These are phyloP conservation scores for Drosophila bocki DNA, from an alignment of 1,140 invertebrate genomes.

Conservation along the genomic window DNA sequence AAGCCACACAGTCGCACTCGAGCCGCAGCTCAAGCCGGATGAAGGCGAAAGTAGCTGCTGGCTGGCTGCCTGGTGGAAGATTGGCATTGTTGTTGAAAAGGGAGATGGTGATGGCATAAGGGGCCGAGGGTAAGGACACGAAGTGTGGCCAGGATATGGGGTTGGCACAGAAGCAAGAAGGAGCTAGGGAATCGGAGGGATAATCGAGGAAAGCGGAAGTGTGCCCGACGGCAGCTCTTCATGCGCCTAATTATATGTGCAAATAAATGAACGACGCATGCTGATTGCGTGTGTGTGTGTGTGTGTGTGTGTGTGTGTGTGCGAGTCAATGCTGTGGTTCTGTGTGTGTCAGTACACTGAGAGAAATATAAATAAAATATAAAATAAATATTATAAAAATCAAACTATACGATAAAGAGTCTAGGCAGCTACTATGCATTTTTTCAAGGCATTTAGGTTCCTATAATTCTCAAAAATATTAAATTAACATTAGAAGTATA, in stretches of 20 bases:
- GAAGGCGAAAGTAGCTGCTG: constrained; percentile 28
- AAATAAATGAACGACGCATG: constrained; percentile 81
- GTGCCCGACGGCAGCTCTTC: constrained; percentile 64
- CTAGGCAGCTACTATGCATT: too few relatives aligned
- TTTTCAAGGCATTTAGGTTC: background rate
- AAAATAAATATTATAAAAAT: background rate
- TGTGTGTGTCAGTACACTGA: constrained; percentile 1
- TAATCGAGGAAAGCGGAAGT: constrained; percentile 50
- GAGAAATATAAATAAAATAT: background rate
- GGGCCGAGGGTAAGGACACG: background rate
- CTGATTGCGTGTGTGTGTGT: constrained; percentile 64
- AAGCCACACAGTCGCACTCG: constrained; percentile 36
- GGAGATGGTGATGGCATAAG: background rate
- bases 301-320: constrained; percentile 45
- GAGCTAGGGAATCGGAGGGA: constrained; percentile 2
- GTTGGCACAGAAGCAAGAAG: background rate
- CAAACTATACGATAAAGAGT: background rate
- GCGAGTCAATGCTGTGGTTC: constrained; percentile 4
- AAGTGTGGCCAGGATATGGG: constrained; percentile 9
- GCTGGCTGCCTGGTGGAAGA: constrained; percentile 15
- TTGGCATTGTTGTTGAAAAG: constrained; percentile 28
- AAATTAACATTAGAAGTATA: background rate
- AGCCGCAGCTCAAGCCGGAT: constrained; percentile 25
- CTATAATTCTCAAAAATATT: background rate
- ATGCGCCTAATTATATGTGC: constrained; percentile 81